phyloP scores from a whole-genome alignment of 2,113 vertebrate genomes.

The Phyllopteryx taeniolatus region DNA sequence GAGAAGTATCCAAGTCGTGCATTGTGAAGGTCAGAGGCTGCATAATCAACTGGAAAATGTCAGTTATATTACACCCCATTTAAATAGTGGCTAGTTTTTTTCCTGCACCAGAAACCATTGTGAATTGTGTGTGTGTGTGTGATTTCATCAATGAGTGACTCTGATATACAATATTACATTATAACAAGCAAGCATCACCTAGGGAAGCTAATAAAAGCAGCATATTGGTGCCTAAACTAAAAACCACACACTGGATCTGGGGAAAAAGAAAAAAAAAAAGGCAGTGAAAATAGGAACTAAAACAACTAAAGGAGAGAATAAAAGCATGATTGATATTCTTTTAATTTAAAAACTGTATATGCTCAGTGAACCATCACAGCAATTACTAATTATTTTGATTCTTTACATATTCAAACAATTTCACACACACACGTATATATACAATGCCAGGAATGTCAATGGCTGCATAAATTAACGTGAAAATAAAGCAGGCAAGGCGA shows the following conservation, averaged over 20 bases:
- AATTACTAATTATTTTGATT: constrained; percentile 63
- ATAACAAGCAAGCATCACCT: constrained; percentile 28
- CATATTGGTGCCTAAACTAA: constrained; percentile 1
- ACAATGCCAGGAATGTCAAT: constrained; percentile 58
- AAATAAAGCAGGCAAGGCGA: constrained; percentile 53
- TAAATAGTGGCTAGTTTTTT: constrained; percentile 65
- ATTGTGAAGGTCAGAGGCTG: constrained; percentile 73
- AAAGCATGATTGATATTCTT: constrained; percentile 34
- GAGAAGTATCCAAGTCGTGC: constrained; percentile 64
- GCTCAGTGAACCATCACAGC: constrained; percentile 36
- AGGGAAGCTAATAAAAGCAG: constrained; percentile 7
- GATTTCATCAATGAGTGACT: constrained; percentile 39
- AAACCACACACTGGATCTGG: background rate
- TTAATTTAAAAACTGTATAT: constrained; percentile 40
- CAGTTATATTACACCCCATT: constrained; percentile 74
- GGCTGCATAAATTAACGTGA: constrained; percentile 59
- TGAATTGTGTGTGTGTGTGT: constrained; percentile 64
- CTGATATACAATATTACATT: constrained; percentile 24
- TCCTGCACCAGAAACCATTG: constrained; percentile 57
- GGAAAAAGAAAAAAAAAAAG: background rate
- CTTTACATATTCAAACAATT: constrained; percentile 56
- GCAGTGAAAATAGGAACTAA: constrained; percentile 14
- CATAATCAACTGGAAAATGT: constrained; percentile 80
- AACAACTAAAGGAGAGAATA: constrained; percentile 36
- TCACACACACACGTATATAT: constrained; percentile 14